These are phyloP conservation scores for Turnix velox DNA, from an alignment of 2,113 vertebrate genomes.

Conservation along the genomic window DNA sequence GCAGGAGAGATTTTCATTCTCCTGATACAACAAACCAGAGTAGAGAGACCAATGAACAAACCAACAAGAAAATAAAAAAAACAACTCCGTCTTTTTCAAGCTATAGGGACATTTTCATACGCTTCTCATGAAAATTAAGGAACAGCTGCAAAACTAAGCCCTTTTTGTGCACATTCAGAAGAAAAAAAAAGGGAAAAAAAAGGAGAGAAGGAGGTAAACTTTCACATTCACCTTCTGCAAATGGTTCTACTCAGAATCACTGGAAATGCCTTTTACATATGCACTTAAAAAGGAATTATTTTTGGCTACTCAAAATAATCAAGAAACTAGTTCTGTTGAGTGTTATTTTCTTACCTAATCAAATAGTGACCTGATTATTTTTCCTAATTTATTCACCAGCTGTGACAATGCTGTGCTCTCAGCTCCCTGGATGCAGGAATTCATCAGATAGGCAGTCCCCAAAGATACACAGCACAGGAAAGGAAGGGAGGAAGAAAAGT, in stretches of 20 bases:
- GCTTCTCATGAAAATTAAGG: not conserved
- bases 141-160: not conserved
- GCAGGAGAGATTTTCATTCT: not conserved
- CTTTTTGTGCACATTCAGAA: not conserved
- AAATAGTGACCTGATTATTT: too few relatives aligned
- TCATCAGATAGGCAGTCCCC: not conserved
- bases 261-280: not conserved
- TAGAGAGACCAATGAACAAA: accelerated
- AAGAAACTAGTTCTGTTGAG: not conserved
- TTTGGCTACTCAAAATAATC: not conserved
- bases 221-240: not conserved
- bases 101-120: not conserved
- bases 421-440: not conserved
- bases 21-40: not conserved
- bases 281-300: not conserved
- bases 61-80: not conserved
- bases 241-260: not conserved
- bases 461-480: accelerated
- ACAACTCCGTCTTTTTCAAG: not conserved
- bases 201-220: not conserved
- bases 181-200: accelerated
- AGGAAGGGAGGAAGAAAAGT: not conserved
- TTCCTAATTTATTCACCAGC: not conserved
- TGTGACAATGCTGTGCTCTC: not conserved
- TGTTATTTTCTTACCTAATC: not conserved